Evolutionary conservation across 2,888 invertebrate genomes (phyloP).

Genomic region (Netelia melanura): DNA sequence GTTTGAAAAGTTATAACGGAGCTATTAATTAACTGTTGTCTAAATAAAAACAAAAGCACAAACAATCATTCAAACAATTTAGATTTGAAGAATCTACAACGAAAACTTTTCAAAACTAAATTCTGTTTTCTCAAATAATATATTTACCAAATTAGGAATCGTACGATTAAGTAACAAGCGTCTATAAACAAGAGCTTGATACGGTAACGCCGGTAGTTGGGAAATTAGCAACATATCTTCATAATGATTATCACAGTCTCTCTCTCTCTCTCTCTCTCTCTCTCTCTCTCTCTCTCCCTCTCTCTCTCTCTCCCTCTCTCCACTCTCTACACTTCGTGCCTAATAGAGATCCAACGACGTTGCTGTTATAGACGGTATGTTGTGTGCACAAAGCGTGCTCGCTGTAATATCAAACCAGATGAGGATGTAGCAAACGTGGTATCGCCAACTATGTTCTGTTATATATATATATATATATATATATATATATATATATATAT

Average conservation of each 20-base stretch:
- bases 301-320: neutral
- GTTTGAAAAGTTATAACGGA: too few relatives aligned
- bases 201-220: conserved; percentile 15
- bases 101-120: too few relatives aligned
- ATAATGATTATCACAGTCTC: conserved; percentile 55
- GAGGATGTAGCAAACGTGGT: conserved; percentile 43
- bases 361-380: conserved; percentile 33
- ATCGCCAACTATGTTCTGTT: conserved; percentile 26
- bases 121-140: too few relatives aligned
- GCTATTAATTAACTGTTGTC: too few relatives aligned
- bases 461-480: conserved; percentile 18
- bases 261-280: neutral
- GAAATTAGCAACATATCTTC: conserved; percentile 61
- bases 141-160: too few relatives aligned
- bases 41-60: too few relatives aligned
- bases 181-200: neutral
- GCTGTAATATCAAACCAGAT: conserved; percentile 58
- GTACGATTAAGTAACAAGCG: too few relatives aligned
- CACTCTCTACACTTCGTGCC: conserved; percentile 12
- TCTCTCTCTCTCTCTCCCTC: neutral
- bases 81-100: too few relatives aligned
- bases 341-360: conserved; percentile 63
- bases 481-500: neutral
- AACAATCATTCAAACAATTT: too few relatives aligned
- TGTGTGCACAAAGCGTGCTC: conserved; percentile 51